A percentile compares a stretch with the other conserved stretches of the same genome.
These are phyloP conservation scores for Albula goreensis DNA, from an alignment of 2,113 vertebrate species.

Conservation along the genomic window DNA sequence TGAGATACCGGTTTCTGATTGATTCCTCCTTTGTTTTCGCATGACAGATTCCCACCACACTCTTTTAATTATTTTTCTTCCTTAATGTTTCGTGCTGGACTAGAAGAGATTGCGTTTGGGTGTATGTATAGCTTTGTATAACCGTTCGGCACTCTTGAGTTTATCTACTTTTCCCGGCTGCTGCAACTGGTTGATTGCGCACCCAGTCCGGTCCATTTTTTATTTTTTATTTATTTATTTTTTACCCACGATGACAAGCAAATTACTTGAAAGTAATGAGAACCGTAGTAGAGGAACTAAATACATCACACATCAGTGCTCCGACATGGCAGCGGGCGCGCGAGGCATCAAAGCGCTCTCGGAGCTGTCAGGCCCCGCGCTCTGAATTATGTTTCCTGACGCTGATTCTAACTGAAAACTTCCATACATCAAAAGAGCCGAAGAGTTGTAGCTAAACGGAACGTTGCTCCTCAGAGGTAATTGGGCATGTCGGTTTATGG, in stretches of 20 bases:
- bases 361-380: constrained; percentile 44
- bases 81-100: not conserved
- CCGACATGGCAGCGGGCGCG: constrained; percentile 37
- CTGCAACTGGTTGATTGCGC: constrained; percentile 50
- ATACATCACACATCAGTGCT: constrained; percentile 51
- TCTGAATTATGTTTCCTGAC: constrained; percentile 41
- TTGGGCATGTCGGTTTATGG: constrained; percentile 26
- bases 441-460: not conserved
- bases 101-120: not conserved
- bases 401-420: constrained; percentile 24
- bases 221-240: constrained; percentile 50
- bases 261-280: constrained; percentile 54
- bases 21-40: not conserved
- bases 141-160: constrained; percentile 14
- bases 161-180: constrained; percentile 45
- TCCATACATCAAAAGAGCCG: constrained; percentile 12
- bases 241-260: constrained; percentile 46
- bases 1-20: not conserved
- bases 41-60: not conserved
- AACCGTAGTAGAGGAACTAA: constrained; percentile 45
- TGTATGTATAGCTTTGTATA: constrained; percentile 15
- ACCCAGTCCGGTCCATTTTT: constrained; percentile 53
- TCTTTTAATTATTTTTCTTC: not conserved
- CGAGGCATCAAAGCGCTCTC: constrained; percentile 45
- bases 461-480: constrained; percentile 21